Evolutionary conservation across 2,888 invertebrate genomes (phyloP).

Genomic region (Agrilus biguttatus): DNA sequence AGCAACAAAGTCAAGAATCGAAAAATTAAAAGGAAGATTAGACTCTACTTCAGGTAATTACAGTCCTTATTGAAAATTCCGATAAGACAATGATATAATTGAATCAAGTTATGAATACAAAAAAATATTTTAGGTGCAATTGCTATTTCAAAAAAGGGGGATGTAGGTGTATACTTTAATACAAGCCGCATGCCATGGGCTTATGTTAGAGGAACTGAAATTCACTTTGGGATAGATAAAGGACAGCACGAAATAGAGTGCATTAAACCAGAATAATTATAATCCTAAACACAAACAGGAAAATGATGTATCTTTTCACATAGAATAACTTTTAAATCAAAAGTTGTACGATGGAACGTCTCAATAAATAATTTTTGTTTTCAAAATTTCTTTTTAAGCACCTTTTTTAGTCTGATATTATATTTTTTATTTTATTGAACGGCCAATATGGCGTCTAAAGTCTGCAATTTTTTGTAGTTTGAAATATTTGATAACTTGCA

Average conservation of each 20-base stretch:
- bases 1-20: slow-evolving; percentile 48
- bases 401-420: too few relatives aligned
- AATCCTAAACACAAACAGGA: not conserved
- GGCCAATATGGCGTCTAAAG: too few relatives aligned
- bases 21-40: slow-evolving; percentile 51
- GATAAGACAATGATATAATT: not conserved
- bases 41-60: slow-evolving; percentile 49
- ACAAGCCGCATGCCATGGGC: slow-evolving; percentile 59
- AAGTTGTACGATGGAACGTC: too few relatives aligned
- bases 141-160: slow-evolving; percentile 47
- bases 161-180: slow-evolving; percentile 51
- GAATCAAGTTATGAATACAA: too few relatives aligned
- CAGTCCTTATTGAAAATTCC: not conserved
- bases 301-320: too few relatives aligned
- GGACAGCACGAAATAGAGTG: slow-evolving; percentile 27
- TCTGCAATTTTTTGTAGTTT: too few relatives aligned
- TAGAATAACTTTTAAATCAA: too few relatives aligned
- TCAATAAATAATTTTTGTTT: too few relatives aligned
- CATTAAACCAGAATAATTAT: slow-evolving; percentile 1
- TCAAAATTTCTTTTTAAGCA: too few relatives aligned
- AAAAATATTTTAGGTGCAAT: too few relatives aligned
- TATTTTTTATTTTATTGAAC: too few relatives aligned
- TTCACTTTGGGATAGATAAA: slow-evolving; percentile 45
- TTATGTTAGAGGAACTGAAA: slow-evolving; percentile 27
- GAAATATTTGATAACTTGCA: too few relatives aligned